phyloP scores from a whole-genome alignment of 2,888 invertebrate species.

The Drosophila putrida region DNA sequence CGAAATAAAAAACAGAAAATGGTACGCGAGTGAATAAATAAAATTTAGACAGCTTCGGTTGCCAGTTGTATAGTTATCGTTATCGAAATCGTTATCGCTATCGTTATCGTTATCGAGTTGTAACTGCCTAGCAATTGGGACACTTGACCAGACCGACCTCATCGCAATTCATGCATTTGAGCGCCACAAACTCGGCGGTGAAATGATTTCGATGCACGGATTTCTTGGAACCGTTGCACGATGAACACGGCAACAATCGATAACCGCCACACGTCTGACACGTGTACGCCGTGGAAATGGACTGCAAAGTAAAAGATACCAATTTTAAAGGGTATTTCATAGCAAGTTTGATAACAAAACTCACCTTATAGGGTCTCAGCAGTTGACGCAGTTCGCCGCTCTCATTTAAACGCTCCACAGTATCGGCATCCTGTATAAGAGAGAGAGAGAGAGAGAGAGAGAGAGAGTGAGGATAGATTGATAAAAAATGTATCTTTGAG shows the following conservation, averaged over 20 bases:
- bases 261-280: constrained; percentile 97
- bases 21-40: constrained; percentile 45
- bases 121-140: constrained; percentile 89
- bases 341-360: not conserved
- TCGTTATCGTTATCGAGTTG: not conserved
- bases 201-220: constrained; percentile 97
- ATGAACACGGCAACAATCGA: constrained; percentile 94
- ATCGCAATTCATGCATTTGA: constrained; percentile 98
- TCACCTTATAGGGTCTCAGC: constrained; percentile 92
- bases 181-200: constrained; percentile 95
- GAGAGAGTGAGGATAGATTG: not conserved
- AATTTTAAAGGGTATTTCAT: not conserved
- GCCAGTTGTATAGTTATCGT: not conserved
- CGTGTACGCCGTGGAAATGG: constrained; percentile 91
- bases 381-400: constrained; percentile 95
- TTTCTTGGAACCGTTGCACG: constrained; percentile 98
- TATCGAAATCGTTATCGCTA: not conserved
- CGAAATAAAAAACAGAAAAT: constrained; percentile 20
- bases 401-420: constrained; percentile 96
- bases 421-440: constrained; percentile 91
- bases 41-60: constrained; percentile 36
- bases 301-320: constrained; percentile 85
- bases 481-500: not conserved
- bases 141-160: constrained; percentile 97
- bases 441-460: not conserved